Evolutionary conservation across 2,888 invertebrate genomes (phyloP).

Genomic region (Copidosoma aretas): DNA sequence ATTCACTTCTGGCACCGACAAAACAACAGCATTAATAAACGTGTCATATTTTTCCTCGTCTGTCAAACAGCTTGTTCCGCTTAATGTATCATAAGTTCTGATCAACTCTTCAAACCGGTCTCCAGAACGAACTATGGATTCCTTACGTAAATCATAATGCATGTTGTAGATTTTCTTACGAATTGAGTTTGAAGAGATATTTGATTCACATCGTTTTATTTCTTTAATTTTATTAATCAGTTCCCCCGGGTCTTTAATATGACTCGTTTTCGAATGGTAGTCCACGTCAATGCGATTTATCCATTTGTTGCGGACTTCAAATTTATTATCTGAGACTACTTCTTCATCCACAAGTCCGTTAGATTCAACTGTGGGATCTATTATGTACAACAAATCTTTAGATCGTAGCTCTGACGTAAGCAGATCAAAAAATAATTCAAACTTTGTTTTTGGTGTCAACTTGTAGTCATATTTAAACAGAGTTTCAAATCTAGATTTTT

Average conservation of each 20-base stretch:
- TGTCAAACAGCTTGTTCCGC: slow-evolving; percentile 1
- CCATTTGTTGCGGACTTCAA: slow-evolving; percentile 35
- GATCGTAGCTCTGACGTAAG: slow-evolving; percentile 35
- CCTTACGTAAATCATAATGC: slow-evolving; percentile 26
- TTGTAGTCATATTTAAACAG: slow-evolving; percentile 27
- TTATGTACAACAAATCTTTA: slow-evolving; percentile 31
- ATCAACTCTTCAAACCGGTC: slow-evolving; percentile 32
- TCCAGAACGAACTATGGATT: slow-evolving; percentile 24
- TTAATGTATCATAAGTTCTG: slow-evolving; percentile 25
- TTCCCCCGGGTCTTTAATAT: slow-evolving; percentile 28
- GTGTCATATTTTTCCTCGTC: slow-evolving; percentile 34
- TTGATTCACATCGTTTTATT: slow-evolving; percentile 30
- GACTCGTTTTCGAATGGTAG: slow-evolving; percentile 23
- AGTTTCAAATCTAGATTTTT: neutral
- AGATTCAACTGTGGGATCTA: slow-evolving; percentile 19
- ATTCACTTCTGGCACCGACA: slow-evolving; percentile 30
- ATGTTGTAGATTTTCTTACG: slow-evolving; percentile 23
- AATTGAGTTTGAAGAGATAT: slow-evolving; percentile 22
- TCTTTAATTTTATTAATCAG: slow-evolving; percentile 28
- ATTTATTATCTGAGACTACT: slow-evolving; percentile 24
- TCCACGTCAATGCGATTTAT: slow-evolving; percentile 32
- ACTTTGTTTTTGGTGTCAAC: slow-evolving; percentile 29
- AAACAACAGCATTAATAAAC: slow-evolving; percentile 29
- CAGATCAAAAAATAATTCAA: slow-evolving; percentile 40
- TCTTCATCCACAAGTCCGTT: slow-evolving; percentile 2